Base-by-base conservation (phyloP, 2,113 vertebrate genomes). In the Nipponia nippon region DNA sequence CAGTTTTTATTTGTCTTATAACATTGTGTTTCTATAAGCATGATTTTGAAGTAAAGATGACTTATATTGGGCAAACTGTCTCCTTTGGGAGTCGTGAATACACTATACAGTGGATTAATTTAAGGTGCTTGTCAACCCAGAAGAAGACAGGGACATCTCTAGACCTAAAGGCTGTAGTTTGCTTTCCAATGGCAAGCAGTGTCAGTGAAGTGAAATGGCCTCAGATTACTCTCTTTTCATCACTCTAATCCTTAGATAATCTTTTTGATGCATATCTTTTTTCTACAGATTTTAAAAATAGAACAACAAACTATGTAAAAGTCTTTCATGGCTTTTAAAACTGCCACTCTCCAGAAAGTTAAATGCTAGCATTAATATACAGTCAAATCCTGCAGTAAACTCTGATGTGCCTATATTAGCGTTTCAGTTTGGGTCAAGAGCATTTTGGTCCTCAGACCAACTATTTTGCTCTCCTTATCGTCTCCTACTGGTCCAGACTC, bases 141-240 rank as follows among this genome's bases (percentile, higher is more conserved):
- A 16, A 55, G 66, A 63, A 44, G 15, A 71, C 12, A n/a, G 5
- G 20, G 5, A 38, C n/a, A 71, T 50, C n/a, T 75, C n/a, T 53
- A 71, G 42, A 85, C 52, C 9, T 73, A 73, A 84, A 84, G 21
- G 9, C 25, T 85, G 30, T 13, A 19, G 4, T 62, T 80, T 87
- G 2, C 10, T 83, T 72, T 88, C 18, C 16, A 32, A 26, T 0
- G 0, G 42, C 47, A 82, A 66, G 11, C 12, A 75, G 9, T 13
- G 42, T 53, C 61, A 67, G 7, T 34, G 12, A 42, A 86, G 19
- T 42, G 42, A 85, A 90, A 85, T 44, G 11, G 7, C 56, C 29
- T 52, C 44, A 47, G 38, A 52, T 87, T 8, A 11, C 26, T 29
- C 50, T 69, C n/a, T 7, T 42, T 46, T 92, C 36, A 55, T 47